A percentile compares a stretch with the other conserved stretches of the same genome.
Evolutionary conservation across 1,140 invertebrate species (phyloP).

Genomic region (Psilanteris sp.): DNA sequence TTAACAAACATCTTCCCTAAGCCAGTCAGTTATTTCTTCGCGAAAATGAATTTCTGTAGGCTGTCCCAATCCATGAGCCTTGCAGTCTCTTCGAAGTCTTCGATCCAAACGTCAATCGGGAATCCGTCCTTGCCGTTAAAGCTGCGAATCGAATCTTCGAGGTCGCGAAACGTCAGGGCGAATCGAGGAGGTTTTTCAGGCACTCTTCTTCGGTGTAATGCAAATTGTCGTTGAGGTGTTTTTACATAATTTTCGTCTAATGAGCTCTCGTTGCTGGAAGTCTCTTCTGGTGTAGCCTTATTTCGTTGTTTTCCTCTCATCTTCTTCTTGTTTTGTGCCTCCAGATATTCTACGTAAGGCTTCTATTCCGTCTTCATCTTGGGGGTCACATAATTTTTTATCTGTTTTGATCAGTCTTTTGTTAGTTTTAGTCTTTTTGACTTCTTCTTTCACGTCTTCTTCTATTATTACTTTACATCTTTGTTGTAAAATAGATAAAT

Average conservation of each 20-base stretch:
- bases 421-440: no score
- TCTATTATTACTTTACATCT: no score
- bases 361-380: no score
- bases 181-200: not conserved
- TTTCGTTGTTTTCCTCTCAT: no score
- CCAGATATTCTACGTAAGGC: no score
- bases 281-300: no score
- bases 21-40: conserved; percentile 66
- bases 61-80: conserved; percentile 60
- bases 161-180: conserved; percentile 2
- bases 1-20: conserved; percentile 65
- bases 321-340: no score
- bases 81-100: conserved; percentile 66
- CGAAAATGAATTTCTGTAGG: conserved; percentile 64
- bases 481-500: no score
- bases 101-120: conserved; percentile 62
- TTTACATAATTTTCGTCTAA: not conserved
- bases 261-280: not conserved
- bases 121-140: conserved; percentile 52
- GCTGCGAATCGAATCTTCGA: conserved; percentile 37
- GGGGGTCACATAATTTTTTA: no score
- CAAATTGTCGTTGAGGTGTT: not conserved
- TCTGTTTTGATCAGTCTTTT: no score
- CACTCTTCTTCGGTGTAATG: not conserved
- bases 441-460: no score